A percentile compares a stretch with the other conserved stretches of the same genome.
These are phyloP conservation scores for Eristalis pertinax DNA, from an alignment of 2,888 invertebrate genomes.

Conservation along the genomic window DNA sequence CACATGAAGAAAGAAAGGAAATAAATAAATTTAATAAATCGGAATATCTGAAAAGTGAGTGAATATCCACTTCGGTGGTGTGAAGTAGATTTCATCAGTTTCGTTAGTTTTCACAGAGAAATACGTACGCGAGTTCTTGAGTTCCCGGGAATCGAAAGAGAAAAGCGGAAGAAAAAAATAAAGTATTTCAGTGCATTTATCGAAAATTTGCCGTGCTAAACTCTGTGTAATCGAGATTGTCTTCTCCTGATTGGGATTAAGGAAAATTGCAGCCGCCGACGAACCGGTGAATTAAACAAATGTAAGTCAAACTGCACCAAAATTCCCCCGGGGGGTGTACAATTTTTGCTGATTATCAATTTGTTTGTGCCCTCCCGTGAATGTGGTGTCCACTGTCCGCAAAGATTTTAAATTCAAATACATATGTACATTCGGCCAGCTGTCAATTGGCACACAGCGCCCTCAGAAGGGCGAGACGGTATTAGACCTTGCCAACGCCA, in stretches of 20 bases:
- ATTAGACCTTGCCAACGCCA: not conserved
- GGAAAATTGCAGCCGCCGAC: slow-evolving; percentile 15
- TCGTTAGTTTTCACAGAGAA: slow-evolving; percentile 8
- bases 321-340: not conserved
- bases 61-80: slow-evolving; percentile 17
- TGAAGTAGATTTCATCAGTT: slow-evolving; percentile 23
- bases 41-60: slow-evolving; percentile 32
- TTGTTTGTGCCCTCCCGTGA: not conserved
- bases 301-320: slow-evolving; percentile 19
- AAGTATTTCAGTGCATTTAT: slow-evolving; percentile 19
- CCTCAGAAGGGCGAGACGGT: not conserved
- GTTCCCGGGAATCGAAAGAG: slow-evolving; percentile 8
- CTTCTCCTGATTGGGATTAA: slow-evolving; percentile 5
- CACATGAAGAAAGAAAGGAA: slow-evolving; percentile 28
- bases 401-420: slow-evolving; percentile 20
- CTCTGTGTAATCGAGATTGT: slow-evolving; percentile 44
- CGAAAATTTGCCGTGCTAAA: slow-evolving; percentile 38
- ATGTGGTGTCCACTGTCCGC: not conserved
- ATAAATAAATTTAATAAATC: slow-evolving; percentile 10
- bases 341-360: not conserved
- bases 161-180: slow-evolving; percentile 7
- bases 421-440: slow-evolving; percentile 39
- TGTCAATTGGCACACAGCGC: slow-evolving; percentile 21
- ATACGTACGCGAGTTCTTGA: slow-evolving; percentile 23
- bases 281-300: slow-evolving; percentile 22